These are phyloP conservation scores for Pygmarrhopalites habei DNA, from an alignment of 1,140 invertebrate genomes.

Conservation along the genomic window DNA sequence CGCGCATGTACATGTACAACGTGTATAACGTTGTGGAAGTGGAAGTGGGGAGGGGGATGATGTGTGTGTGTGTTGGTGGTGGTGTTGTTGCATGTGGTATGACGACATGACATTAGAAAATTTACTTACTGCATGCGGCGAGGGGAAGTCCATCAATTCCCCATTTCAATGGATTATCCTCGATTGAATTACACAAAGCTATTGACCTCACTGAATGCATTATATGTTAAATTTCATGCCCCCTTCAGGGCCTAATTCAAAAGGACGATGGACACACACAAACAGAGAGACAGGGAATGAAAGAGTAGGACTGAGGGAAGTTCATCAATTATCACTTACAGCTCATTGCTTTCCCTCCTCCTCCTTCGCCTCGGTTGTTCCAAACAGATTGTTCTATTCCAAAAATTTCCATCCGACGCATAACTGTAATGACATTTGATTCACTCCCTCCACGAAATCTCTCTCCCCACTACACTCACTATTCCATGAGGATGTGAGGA, in stretches of 20 bases:
- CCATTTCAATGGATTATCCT: not conserved
- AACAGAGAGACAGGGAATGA: no score
- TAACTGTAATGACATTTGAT: no score
- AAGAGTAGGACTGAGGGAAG: no score
- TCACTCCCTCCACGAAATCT: no score
- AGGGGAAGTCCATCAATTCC: not conserved
- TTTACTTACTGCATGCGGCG: not conserved
- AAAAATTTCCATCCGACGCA: not conserved
- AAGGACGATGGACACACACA: not conserved
- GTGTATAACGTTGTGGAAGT: no score
- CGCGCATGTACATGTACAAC: no score
- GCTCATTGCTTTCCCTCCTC: not conserved
- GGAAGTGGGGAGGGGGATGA: not conserved
- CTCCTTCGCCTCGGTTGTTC: not conserved
- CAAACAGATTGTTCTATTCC: not conserved
- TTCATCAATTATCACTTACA: conserved; percentile 3
- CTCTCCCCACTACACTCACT: no score
- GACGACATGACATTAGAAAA: no score
- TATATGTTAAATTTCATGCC: conserved; percentile 2
- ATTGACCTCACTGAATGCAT: conserved; percentile 7
- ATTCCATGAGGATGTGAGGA: no score
- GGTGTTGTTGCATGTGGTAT: not conserved
- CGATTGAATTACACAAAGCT: conserved; percentile 4
- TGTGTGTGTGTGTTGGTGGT: not conserved
- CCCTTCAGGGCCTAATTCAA: not conserved